A percentile compares a stretch with the other conserved stretches of the same genome.
phyloP scores from a whole-genome alignment of 2,797 vertebrate genomes.

The Denticeps clupeoides region DNA sequence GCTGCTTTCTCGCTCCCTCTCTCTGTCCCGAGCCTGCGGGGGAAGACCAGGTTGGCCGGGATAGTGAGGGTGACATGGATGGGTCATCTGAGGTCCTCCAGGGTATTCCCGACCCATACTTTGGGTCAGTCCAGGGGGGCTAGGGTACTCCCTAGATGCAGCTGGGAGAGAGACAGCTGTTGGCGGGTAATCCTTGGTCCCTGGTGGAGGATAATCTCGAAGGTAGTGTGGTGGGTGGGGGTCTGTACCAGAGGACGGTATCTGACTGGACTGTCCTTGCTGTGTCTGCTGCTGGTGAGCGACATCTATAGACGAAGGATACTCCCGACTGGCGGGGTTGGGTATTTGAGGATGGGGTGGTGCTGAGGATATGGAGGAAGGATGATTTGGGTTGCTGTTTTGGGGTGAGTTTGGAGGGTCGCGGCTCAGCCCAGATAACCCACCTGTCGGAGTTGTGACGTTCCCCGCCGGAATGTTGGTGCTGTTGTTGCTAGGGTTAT shows the following conservation, averaged over 20 bases:
- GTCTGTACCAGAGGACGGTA: conserved; percentile 48
- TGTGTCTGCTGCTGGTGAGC: conserved; percentile 41
- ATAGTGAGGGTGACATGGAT: conserved; percentile 49
- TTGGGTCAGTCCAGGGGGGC: conserved; percentile 57
- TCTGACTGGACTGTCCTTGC: conserved; percentile 44
- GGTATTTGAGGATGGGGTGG: conserved; percentile 45
- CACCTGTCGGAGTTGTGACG: conserved; percentile 43
- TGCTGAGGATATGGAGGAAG: conserved; percentile 43
- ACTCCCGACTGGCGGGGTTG: conserved; percentile 56
- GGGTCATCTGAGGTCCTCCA: conserved; percentile 47
- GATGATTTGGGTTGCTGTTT: conserved; percentile 46
- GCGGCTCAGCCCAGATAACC: conserved; percentile 51
- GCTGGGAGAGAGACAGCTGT: conserved; percentile 54
- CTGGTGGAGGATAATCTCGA: conserved; percentile 63
- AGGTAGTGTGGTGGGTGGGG: conserved; percentile 55
- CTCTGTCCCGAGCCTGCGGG: conserved; percentile 35
- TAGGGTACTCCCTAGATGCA: conserved; percentile 54
- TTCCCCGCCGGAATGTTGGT: conserved; percentile 26
- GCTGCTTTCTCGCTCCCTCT: conserved; percentile 57
- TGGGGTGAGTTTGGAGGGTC: conserved; percentile 59
- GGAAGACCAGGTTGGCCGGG: conserved; percentile 26
- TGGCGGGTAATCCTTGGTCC: conserved; percentile 66
- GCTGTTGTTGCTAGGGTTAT: conserved; percentile 50
- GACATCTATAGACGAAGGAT: conserved; percentile 49
- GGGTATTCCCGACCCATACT: conserved; percentile 57